phyloP scores from a whole-genome alignment of 2,113 vertebrate genomes.

The Equus quagga region DNA sequence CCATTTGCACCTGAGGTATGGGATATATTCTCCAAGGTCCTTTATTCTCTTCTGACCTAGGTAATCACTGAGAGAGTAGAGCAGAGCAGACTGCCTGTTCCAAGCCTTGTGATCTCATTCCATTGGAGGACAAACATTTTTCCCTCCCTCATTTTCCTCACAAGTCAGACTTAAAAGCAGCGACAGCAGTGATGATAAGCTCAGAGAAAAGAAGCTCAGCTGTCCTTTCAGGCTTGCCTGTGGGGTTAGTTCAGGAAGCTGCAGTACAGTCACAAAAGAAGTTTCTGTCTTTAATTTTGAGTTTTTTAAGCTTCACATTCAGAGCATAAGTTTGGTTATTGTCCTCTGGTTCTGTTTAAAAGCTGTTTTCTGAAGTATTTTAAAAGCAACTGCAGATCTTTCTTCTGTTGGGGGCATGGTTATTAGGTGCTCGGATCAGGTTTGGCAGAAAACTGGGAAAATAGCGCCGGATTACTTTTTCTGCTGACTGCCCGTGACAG shows the following conservation, averaged over 20 bases:
- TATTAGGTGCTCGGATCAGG: conserved; percentile 86
- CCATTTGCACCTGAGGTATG: background rate
- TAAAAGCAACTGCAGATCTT: conserved; percentile 74
- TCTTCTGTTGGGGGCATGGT: conserved; percentile 79
- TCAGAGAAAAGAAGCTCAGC: conserved; percentile 79
- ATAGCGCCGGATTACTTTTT: conserved; percentile 91
- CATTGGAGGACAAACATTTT: conserved; percentile 82
- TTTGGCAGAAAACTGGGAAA: conserved; percentile 92
- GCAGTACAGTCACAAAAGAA: conserved; percentile 86
- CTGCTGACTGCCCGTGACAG: conserved; percentile 91
- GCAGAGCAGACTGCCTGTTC: conserved; percentile 54
- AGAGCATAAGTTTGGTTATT: conserved; percentile 92
- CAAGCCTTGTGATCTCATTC: conserved; percentile 79
- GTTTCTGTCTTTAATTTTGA: conserved; percentile 89
- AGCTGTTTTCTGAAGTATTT: conserved; percentile 85
- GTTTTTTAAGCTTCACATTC: conserved; percentile 87
- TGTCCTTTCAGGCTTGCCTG: conserved; percentile 83
- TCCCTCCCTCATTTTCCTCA: conserved; percentile 73
- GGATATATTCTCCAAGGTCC: background rate
- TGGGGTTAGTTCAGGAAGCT: conserved; percentile 77
- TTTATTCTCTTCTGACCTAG: background rate
- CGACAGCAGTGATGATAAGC: conserved; percentile 59
- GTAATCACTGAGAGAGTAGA: conserved; percentile 38
- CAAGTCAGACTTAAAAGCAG: conserved; percentile 85
- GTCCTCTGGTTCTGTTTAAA: conserved; percentile 89